phyloP scores from a whole-genome alignment of 2,797 vertebrate genomes.

The Danio jaintianensis region DNA sequence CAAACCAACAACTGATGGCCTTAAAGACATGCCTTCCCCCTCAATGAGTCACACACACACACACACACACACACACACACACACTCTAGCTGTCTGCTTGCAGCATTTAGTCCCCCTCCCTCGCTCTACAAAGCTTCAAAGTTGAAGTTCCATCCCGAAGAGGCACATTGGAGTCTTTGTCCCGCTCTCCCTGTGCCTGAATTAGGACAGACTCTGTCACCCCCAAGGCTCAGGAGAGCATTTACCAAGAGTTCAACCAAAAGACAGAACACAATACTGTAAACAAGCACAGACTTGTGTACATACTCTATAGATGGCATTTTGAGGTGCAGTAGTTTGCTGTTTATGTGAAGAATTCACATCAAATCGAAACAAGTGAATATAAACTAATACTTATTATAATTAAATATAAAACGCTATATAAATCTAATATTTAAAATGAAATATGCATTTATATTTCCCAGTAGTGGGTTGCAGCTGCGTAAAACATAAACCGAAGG shows the following conservation, averaged over 20 bases:
- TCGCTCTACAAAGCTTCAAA: slow-evolving; percentile 33
- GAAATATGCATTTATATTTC: no score
- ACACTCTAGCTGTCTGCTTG: slow-evolving; percentile 4
- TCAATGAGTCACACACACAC: slow-evolving; percentile 25
- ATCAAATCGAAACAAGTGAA: no score
- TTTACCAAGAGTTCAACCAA: background rate
- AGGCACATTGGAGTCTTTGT: slow-evolving; percentile 41
- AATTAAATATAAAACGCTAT: no score
- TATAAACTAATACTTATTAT: no score
- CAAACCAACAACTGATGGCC: slow-evolving; percentile 63
- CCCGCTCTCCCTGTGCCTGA: slow-evolving; percentile 4
- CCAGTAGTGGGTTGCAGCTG: no score
- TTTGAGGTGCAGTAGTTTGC: background rate
- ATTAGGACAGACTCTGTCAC: slow-evolving; percentile 1
- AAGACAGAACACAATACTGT: background rate
- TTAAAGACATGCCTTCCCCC: slow-evolving; percentile 37
- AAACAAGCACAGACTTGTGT: slow-evolving; percentile 17
- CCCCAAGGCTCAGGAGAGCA: slow-evolving; percentile 11
- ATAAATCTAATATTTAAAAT: no score
- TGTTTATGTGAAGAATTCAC: background rate
- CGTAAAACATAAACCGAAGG: no score
- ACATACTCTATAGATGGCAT: background rate
- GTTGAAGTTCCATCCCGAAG: slow-evolving; percentile 6
- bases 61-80: slow-evolving; percentile 37
- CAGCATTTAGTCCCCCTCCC: slow-evolving; percentile 9